A percentile compares a stretch with the other conserved stretches of the same genome.
These are phyloP conservation scores for Portunus trituberculatus DNA, from an alignment of 1,140 invertebrate species.

Conservation along the genomic window DNA sequence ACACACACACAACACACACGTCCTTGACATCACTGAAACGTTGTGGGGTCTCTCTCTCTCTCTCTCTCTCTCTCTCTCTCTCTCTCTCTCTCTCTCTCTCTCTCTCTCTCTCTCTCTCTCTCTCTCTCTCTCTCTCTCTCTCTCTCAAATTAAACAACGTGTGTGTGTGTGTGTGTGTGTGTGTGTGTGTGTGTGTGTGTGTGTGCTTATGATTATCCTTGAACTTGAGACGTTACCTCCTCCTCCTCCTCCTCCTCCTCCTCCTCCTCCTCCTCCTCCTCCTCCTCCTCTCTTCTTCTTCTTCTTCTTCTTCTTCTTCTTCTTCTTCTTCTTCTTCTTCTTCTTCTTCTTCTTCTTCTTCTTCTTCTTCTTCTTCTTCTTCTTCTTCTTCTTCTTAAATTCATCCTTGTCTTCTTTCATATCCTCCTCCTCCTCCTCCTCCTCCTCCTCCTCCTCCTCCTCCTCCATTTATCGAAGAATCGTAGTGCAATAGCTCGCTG, in stretches of 20 bases:
- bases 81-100: background rate
- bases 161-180: background rate
- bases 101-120: background rate
- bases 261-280: constrained; percentile 29
- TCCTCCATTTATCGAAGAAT: background rate
- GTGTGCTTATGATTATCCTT: background rate
- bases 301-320: no score
- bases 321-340: background rate
- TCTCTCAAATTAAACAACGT: background rate
- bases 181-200: background rate
- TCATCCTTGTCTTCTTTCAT: no score
- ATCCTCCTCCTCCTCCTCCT: background rate
- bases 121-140: background rate
- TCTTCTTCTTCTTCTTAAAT: no score
- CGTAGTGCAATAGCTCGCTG: background rate
- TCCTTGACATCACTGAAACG: background rate
- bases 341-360: background rate
- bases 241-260: background rate
- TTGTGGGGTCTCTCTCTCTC: background rate
- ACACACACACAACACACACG: background rate
- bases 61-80: background rate
- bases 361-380: no score
- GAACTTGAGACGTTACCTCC: constrained; percentile 12
- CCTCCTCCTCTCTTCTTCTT: background rate
- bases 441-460: background rate